Base-by-base conservation (phyloP, 2,888 invertebrate species). In the Rhogogaster chlorosoma region DNA sequence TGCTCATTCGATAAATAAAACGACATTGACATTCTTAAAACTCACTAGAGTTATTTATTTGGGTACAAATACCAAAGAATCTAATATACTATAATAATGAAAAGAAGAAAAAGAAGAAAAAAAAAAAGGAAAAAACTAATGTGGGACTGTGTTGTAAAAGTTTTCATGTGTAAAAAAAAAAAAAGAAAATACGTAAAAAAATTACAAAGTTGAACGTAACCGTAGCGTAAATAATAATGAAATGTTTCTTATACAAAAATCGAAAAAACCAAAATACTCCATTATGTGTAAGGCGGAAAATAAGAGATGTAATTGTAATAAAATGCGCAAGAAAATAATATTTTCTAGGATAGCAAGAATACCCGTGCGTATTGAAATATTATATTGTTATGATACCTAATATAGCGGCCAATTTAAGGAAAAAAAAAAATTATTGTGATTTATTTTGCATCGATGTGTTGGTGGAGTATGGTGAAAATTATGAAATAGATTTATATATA, bases 381-480 rank as follows among this genome's bases (percentile, higher is more conserved):
- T 87, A 84, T 87, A 86, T 86, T 88, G 88, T 67, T 67, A 88
- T 89, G 87, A 87, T 85, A 84, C 87, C 89, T 87, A 87, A 86
- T 85, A 87, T 88, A 88, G 88, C 89, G 89, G 89, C 89, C 89
- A 89, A 89, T 88, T 87, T 88, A n/a, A n/a, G 88, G 85, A 87
- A 86, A 88, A 87, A 87, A 89, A 83, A 88, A 84, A 85, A 87
- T 89, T 88, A 91, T 91, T 92, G 90, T 93, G 91, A 93, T 93
- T 92, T 89, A 91, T 91, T 92, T 91, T 91, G 89, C 91, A 91
- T 92, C 90, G 89, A 92, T 90, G 67, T 89, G 67, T 89, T 87
- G 87, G 42, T 22, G 38, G 42, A 73, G 71, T 73, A 38, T 42
- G 87, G 26, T 61, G 53, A 67, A 87, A 85, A 84, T 83, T 86